phyloP scores from a whole-genome alignment of 2,113 vertebrate genomes.

The Peromyscus maniculatus region DNA sequence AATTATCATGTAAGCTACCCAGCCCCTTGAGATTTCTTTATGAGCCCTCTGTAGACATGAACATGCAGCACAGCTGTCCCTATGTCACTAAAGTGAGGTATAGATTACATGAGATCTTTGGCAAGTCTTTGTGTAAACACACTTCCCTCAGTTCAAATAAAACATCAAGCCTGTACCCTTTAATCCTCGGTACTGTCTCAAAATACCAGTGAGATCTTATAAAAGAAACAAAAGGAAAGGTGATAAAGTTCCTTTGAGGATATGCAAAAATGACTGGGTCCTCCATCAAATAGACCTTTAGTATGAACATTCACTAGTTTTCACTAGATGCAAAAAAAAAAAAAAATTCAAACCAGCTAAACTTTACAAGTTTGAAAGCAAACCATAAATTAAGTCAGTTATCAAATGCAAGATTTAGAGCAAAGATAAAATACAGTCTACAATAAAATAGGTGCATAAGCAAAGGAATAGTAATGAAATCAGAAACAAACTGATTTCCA shows the following conservation, averaged over 20 bases:
- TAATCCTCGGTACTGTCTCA: background rate
- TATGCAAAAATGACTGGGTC: background rate
- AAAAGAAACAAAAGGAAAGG: background rate
- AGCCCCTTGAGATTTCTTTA: background rate
- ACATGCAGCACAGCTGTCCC: background rate
- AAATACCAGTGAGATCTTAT: background rate
- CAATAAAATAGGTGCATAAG: background rate
- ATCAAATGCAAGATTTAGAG: conserved; percentile 28
- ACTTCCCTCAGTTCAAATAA: background rate
- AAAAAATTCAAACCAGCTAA: background rate
- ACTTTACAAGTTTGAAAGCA: background rate
- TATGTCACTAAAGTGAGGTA: background rate
- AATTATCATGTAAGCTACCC: background rate
- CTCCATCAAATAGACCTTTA: background rate
- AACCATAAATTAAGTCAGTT: background rate
- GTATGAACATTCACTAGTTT: conserved; percentile 7
- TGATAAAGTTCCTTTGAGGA: background rate
- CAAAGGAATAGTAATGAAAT: background rate
- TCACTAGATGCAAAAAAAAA: background rate
- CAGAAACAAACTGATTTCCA: background rate
- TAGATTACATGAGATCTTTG: background rate
- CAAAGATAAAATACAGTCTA: conserved; percentile 22
- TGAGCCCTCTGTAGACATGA: background rate
- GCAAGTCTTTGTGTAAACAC: background rate
- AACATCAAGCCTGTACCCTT: background rate